Conservation (phyloP, 2,797 vertebrate genomes). For the Cynodonichthys magdalenae region DNA sequence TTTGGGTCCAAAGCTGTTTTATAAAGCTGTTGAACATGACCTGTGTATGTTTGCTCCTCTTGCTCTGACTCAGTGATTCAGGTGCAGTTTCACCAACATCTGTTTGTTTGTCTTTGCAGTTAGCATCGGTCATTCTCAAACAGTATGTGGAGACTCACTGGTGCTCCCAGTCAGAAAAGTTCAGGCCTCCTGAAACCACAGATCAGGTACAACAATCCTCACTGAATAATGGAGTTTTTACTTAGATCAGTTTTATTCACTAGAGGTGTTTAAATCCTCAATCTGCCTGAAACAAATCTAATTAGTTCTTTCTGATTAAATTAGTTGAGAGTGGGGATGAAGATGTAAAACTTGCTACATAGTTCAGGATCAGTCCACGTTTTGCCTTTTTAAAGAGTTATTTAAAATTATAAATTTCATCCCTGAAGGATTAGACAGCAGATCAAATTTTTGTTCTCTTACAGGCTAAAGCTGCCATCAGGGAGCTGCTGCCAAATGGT, state of each 20-base stretch:
- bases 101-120: constrained; percentile 75
- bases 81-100: not conserved
- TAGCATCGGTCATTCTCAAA: constrained; percentile 96
- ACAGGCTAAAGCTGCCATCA: constrained; percentile 95
- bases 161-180: constrained; percentile 97
- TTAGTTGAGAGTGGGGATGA: not conserved
- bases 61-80: not conserved
- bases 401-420: not conserved
- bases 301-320: not conserved
- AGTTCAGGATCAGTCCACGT: too few species aligned
- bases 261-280: not conserved
- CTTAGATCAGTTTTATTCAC: too few species aligned
- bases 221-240: not conserved
- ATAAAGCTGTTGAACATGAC: not conserved
- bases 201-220: constrained; percentile 84
- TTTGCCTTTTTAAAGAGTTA: too few species aligned
- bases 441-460: not conserved
- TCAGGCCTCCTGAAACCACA: constrained; percentile 94
- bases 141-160: constrained; percentile 99
- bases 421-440: not conserved
- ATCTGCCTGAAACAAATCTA: not conserved
- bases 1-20: not conserved
- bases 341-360: not conserved
- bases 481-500: constrained; percentile 90
- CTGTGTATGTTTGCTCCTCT: not conserved